These are phyloP conservation scores for Eutolmus rufibarbis DNA, from an alignment of 2,888 invertebrate genomes.

Conservation along the genomic window DNA sequence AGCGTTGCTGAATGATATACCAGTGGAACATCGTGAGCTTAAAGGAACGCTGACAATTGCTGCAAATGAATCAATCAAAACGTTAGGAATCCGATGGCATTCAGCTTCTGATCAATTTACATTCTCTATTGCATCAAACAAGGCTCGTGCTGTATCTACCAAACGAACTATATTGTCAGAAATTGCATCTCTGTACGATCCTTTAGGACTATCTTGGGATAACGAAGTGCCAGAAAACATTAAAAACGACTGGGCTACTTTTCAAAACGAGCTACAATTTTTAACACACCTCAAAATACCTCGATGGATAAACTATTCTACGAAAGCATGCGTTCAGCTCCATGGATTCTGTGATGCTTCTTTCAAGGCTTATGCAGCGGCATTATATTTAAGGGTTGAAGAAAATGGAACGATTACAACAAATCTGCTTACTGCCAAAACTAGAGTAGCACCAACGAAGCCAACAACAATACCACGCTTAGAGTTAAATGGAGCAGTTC, in stretches of 20 bases:
- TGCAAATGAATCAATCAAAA: neutral
- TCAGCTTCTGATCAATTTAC: neutral
- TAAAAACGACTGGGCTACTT: neutral
- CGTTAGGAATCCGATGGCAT: neutral
- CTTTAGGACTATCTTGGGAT: neutral
- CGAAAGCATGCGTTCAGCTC: neutral
- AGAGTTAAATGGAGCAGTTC: neutral
- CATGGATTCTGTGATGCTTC: constrained; percentile 1
- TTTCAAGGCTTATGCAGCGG: neutral
- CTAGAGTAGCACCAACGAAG: neutral
- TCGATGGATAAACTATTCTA: neutral
- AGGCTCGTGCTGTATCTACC: neutral
- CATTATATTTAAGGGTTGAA: neutral
- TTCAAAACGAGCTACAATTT: neutral
- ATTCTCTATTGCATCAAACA: neutral
- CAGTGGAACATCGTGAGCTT: neutral
- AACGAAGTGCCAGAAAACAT: neutral
- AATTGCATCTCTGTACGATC: neutral
- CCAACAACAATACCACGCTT: neutral
- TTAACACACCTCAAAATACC: neutral
- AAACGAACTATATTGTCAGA: neutral
- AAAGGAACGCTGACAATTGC: neutral
- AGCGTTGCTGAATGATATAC: neutral
- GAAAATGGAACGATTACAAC: neutral
- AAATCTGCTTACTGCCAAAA: neutral